Conservation (phyloP, 2,888 invertebrate genomes). For the Phyllotreta striolata region DNA sequence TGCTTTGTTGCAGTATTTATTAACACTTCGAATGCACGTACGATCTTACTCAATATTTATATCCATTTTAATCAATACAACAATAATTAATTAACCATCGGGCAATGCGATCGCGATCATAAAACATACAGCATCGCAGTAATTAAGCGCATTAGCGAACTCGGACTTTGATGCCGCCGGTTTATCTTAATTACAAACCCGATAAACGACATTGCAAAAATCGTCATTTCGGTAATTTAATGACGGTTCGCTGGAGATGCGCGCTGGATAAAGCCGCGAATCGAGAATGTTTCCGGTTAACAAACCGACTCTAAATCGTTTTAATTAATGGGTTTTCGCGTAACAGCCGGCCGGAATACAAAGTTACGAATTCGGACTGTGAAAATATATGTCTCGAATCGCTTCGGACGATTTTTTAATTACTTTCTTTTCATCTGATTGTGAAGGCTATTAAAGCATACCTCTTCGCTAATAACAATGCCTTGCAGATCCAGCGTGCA, state of each 20-base stretch:
- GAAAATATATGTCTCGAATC: too few relatives aligned
- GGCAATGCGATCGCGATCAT: neutral
- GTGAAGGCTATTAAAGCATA: too few relatives aligned
- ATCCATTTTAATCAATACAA: neutral
- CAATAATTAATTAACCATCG: neutral
- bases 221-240: conserved; percentile 23
- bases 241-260: neutral
- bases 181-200: conserved; percentile 19
- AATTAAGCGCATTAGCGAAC: conserved; percentile 5
- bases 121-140: neutral
- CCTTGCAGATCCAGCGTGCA: too few relatives aligned
- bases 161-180: conserved; percentile 14
- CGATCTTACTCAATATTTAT: too few relatives aligned
- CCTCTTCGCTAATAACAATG: too few relatives aligned
- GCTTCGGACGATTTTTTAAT: too few relatives aligned
- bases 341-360: neutral
- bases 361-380: too few relatives aligned
- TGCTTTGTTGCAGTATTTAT: too few relatives aligned
- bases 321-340: conserved; percentile 4
- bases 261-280: neutral
- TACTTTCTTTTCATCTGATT: too few relatives aligned
- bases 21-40: too few relatives aligned
- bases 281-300: conserved; percentile 19
- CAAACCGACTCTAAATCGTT: conserved; percentile 8
- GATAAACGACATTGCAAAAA: conserved; percentile 20